These are phyloP conservation scores for Pristiophorus japonicus DNA, from an alignment of 2,113 vertebrate species.

Conservation along the genomic window DNA sequence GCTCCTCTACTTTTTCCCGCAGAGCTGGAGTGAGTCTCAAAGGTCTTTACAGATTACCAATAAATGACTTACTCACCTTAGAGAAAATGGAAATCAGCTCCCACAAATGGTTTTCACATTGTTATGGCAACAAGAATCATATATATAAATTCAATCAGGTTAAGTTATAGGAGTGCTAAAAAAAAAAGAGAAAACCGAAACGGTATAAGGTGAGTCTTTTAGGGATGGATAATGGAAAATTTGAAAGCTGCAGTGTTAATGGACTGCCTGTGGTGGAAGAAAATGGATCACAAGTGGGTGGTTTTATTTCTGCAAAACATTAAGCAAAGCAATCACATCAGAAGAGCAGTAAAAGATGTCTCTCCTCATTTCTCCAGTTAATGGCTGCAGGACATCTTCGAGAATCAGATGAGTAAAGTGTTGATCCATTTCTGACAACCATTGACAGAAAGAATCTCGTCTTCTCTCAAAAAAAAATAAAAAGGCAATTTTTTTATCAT, in stretches of 20 bases:
- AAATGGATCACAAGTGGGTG: conserved; percentile 59
- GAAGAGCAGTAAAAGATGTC: conserved; percentile 65
- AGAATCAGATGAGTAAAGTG: conserved; percentile 74
- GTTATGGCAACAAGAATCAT: conserved; percentile 32
- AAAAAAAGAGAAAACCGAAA: conserved; percentile 68
- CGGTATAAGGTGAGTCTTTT: conserved; percentile 30
- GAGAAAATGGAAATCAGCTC: background rate
- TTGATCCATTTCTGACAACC: conserved; percentile 75
- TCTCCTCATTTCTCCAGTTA: conserved; percentile 85
- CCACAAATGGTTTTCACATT: conserved; percentile 21
- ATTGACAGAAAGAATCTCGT: conserved; percentile 70
- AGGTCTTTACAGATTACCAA: background rate
- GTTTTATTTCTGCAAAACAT: conserved; percentile 68
- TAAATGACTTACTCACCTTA: conserved; percentile 16
- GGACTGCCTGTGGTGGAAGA: conserved; percentile 58
- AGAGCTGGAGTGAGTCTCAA: background rate
- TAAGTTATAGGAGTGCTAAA: conserved; percentile 49
- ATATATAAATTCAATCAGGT: conserved; percentile 21
- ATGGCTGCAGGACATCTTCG: conserved; percentile 78
- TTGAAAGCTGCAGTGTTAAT: conserved; percentile 68
- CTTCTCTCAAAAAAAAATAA: conserved; percentile 67
- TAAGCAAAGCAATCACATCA: conserved; percentile 60
- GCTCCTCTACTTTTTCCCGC: background rate
- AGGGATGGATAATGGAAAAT: conserved; percentile 51
- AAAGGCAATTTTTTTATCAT: conserved; percentile 60